phyloP scores from a whole-genome alignment of 2,888 invertebrate species.

The Polyploca ridens region DNA sequence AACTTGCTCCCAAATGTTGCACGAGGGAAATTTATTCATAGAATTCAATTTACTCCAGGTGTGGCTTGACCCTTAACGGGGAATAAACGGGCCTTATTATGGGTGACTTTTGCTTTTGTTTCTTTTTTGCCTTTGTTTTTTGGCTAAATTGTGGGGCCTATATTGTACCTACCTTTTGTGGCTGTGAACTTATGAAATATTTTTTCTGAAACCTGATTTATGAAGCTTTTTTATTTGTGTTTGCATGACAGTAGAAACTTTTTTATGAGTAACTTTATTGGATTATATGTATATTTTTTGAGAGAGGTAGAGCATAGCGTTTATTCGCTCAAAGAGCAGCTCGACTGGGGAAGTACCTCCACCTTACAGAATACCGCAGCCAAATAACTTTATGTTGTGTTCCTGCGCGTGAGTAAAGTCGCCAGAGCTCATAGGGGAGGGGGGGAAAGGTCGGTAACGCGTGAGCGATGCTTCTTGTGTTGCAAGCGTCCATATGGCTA shows the following conservation, averaged over 20 bases:
- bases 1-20: slow-evolving; percentile 38
- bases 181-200: background rate
- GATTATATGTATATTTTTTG: too few species aligned
- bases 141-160: slow-evolving; percentile 5
- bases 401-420: too few species aligned
- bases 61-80: slow-evolving; percentile 77
- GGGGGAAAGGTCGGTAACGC: too few species aligned
- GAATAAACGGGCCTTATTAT: slow-evolving; percentile 74
- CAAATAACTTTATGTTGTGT: too few species aligned
- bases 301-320: too few species aligned
- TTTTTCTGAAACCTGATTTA: background rate
- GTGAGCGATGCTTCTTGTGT: too few species aligned
- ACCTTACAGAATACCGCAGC: too few species aligned
- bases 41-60: slow-evolving; percentile 80
- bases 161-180: slow-evolving; percentile 6
- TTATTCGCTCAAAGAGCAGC: too few species aligned
- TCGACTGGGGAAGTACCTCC: too few species aligned
- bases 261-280: too few species aligned
- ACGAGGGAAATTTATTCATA: slow-evolving; percentile 74
- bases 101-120: slow-evolving; percentile 65
- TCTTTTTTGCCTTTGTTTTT: slow-evolving; percentile 33
- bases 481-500: too few species aligned
- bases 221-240: background rate
- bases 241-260: background rate
- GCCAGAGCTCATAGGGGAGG: too few species aligned